Base-by-base conservation (phyloP, 2,888 invertebrate genomes). In the Adelphocoris suturalis region DNA sequence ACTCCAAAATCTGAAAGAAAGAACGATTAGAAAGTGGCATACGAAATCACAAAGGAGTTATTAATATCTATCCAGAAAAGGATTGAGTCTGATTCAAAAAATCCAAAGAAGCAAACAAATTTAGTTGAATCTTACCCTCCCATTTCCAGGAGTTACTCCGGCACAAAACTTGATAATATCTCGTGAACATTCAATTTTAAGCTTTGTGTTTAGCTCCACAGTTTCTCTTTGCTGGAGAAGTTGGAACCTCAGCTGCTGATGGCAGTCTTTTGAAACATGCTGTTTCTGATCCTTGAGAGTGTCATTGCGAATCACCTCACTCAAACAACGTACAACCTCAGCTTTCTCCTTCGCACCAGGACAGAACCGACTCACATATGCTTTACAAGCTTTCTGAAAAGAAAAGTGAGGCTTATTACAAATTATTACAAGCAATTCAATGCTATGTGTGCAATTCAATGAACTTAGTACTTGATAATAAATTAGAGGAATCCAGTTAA, bases 171-270 rank as follows among this genome's bases (percentile, higher is more conserved):
- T 94, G 91, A 95, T 94, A 37, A 99, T 96, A 93, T 99, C 99
- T 52, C 93, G 93, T 89, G 95, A 95, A 93, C 99, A 99, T 7
- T 96, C 96, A 91, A 96, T 95, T 92, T 97, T 97, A 89, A 99
- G 94, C 92, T 96, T 95, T 0, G 97, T 97, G 94, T 99, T 98
- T 91, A 97, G 95, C 91, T 96, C 96, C 91, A 98, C 96, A 93
- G 95, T 97, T 94, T 99, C 99, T 91, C 97, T 96, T 93, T 98
- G 97, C 93, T 98, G 98, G 92, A 98, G 96, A 46, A 99, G 94
- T 93, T 99, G 98, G 85, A 97, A 96, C 93, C 96, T 96, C 23
- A 99, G 94, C 93, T 99, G 98, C 92, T 97, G 97, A 52, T 98
- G 95, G 93, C 99, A 99, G 28, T 97, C 97, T 93, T 97, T 97